Base-by-base conservation (phyloP, 2,797 vertebrate genomes). In the Delichon dasypus region DNA sequence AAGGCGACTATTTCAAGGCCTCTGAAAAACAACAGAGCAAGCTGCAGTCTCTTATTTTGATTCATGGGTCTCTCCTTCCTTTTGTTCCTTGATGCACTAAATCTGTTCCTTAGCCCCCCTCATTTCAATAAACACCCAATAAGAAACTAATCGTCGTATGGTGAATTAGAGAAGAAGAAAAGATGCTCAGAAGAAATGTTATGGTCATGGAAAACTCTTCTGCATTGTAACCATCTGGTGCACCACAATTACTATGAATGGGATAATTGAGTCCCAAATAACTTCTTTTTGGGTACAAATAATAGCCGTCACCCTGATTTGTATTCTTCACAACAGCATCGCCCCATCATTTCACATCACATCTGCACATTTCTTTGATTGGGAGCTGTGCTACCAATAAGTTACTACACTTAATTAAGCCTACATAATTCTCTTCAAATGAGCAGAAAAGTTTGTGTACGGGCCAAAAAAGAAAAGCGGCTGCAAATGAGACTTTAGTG, bases 391-490 rank as follows among this genome's bases (percentile, higher is more conserved):
- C 98, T 97, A 98, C 98, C 98, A 98, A 98, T 98, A 98, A 98
- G 98, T 98, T 98, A 98, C 98, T 98, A 98, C 98, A 99, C 98
- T 99, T 98, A 98, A 99, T 99, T 99, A 99, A 98, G 98, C 98
- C 98, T 97, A 97, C 97, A 98, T 98, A 98, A 98, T 97, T 98
- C 98, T 98, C 97, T 97, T 97, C 98, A 97, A 98, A 98, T 97
- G 97, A 98, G 97, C 96, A 97, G 97, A 97, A 98, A 97, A 97
- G 96, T 97, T 97, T 97, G 97, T 98, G 90, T 98, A 97, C 98
- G 97, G 97, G 91, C 96, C 93, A 10, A 40, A 62, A 66, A 96
- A 98, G 97, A 97, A 97, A 98, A 97, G 94, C 96, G 89, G 91
- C 97, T 97, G 97, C 98, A 98, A 98, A 99, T 98, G 98, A 98